Conservation (phyloP, 1,140 invertebrate species). For the Gryon sp. region DNA sequence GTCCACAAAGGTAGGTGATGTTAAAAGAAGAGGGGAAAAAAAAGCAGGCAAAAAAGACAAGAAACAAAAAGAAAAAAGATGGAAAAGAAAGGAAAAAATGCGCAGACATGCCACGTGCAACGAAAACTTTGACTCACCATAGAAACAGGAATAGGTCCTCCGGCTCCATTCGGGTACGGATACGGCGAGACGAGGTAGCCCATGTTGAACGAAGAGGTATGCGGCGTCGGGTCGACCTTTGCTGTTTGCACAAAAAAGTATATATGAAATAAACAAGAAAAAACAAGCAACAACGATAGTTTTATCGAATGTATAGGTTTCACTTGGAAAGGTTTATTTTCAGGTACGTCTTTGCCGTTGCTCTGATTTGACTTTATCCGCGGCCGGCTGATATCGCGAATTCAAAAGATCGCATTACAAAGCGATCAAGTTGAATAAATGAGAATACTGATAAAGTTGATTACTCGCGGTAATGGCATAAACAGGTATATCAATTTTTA, state of each 20-base stretch:
- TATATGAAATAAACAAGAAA: no score
- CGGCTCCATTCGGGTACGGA: conserved; percentile 91
- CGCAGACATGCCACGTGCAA: conserved; percentile 4
- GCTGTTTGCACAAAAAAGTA: conserved; percentile 83
- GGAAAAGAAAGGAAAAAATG: conserved; percentile 10
- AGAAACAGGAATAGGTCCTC: conserved; percentile 89
- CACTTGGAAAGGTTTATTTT: conserved; percentile 25
- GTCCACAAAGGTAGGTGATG: conserved; percentile 3
- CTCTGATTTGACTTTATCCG: conserved; percentile 49
- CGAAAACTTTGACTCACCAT: conserved; percentile 87
- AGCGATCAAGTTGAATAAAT: conserved; percentile 29
- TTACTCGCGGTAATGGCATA: conserved; percentile 14
- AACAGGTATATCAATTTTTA: conserved; percentile 27
- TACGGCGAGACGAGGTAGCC: conserved; percentile 93
- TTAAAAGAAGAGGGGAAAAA: background rate
- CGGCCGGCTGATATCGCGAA: conserved; percentile 40
- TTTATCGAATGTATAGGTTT: no score
- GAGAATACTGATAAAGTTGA: conserved; percentile 23
- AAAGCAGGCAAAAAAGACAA: conserved; percentile 13
- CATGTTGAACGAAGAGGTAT: conserved; percentile 92
- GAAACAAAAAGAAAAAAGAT: background rate
- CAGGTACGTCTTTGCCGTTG: conserved; percentile 21
- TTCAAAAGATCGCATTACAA: conserved; percentile 50
- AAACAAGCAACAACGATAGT: conserved; percentile 46
- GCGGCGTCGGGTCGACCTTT: conserved; percentile 91